phyloP scores from a whole-genome alignment of 2,797 vertebrate species.

The Esox masquinongy region DNA sequence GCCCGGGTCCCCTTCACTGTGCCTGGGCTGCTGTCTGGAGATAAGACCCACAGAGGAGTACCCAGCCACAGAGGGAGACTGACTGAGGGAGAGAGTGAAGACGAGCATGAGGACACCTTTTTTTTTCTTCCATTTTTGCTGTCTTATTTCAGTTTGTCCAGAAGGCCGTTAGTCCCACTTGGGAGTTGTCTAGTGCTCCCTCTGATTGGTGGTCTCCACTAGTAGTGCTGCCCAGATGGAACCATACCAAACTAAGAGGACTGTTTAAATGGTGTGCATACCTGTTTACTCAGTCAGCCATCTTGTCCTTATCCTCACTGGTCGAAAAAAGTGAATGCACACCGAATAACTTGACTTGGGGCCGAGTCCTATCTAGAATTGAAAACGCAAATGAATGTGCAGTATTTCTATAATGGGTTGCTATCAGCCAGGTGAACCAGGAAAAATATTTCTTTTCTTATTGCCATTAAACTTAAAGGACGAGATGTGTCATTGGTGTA shows the following conservation, averaged over 20 bases:
- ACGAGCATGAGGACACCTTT: conserved; percentile 35
- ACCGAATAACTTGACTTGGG: conserved; percentile 1
- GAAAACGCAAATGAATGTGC: no score
- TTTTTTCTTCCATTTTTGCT: conserved; percentile 43
- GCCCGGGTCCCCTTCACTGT: conserved; percentile 39
- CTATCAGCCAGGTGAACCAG: no score
- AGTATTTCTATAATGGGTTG: no score
- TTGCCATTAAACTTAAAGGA: no score
- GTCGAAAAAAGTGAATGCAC: conserved; percentile 29
- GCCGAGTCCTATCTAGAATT: not conserved
- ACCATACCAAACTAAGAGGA: conserved; percentile 55
- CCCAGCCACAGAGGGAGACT: conserved; percentile 26
- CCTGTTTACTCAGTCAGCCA: conserved; percentile 48
- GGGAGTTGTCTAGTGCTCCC: conserved; percentile 54
- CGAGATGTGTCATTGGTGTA: no score
- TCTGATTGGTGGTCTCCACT: conserved; percentile 70
- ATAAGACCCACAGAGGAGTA: conserved; percentile 51
- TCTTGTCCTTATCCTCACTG: conserved; percentile 40
- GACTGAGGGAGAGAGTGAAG: conserved; percentile 1
- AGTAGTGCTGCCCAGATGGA: conserved; percentile 54
- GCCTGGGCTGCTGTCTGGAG: conserved; percentile 61
- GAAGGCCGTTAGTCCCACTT: conserved; percentile 63
- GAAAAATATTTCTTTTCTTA: no score
- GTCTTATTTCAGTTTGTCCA: conserved; percentile 60
- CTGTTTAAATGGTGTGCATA: conserved; percentile 66